phyloP scores from a whole-genome alignment of 2,888 invertebrate genomes.

The Camponotus fellah region DNA sequence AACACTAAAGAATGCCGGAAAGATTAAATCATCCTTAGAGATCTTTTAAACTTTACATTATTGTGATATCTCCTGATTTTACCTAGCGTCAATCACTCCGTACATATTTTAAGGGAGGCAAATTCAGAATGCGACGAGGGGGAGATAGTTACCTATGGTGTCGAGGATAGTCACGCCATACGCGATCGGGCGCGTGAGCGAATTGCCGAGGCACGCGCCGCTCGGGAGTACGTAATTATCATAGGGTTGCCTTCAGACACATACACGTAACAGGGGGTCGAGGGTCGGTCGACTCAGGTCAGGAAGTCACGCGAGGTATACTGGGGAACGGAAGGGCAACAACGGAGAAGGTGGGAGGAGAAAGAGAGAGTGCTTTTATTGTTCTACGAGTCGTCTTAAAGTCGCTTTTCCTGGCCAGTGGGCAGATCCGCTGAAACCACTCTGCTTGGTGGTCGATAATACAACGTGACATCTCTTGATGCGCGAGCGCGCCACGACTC shows the following conservation, averaged over 20 bases:
- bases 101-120: slow-evolving; percentile 37
- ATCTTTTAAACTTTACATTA: slow-evolving; percentile 11
- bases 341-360: slow-evolving; percentile 54
- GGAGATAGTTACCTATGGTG: slow-evolving; percentile 77
- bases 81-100: slow-evolving; percentile 46
- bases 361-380: slow-evolving; percentile 73
- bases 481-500: slow-evolving; percentile 9
- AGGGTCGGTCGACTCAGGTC: slow-evolving; percentile 75
- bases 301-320: slow-evolving; percentile 83
- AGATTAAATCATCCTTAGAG: slow-evolving; percentile 11
- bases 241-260: slow-evolving; percentile 72
- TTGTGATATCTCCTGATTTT: slow-evolving; percentile 19
- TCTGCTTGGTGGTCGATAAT: slow-evolving; percentile 65
- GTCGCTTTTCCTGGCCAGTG: slow-evolving; percentile 75
- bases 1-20: neutral
- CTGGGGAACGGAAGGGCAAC: slow-evolving; percentile 63
- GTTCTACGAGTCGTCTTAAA: slow-evolving; percentile 77
- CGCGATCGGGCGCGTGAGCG: slow-evolving; percentile 78
- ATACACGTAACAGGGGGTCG: slow-evolving; percentile 54
- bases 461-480: slow-evolving; percentile 40
- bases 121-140: slow-evolving; percentile 14
- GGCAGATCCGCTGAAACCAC: slow-evolving; percentile 66
- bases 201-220: slow-evolving; percentile 82
- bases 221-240: slow-evolving; percentile 82
- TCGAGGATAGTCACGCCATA: slow-evolving; percentile 82